Conservation (phyloP, 2,888 invertebrate species). For the Platycnemis pennipes region DNA sequence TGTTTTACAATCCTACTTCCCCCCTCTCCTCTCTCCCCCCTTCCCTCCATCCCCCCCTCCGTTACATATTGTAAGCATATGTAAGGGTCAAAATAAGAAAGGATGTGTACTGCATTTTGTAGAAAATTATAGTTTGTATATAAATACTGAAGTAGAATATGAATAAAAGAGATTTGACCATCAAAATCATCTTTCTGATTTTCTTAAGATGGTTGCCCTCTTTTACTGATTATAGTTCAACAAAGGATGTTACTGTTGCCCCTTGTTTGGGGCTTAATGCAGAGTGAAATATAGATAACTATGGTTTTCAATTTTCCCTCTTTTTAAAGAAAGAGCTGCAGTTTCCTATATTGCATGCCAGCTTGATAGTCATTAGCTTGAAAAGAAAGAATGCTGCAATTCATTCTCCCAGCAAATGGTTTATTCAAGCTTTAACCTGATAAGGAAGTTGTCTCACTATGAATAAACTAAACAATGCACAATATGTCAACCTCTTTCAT, state of each 20-base stretch:
- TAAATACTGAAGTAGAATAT: slow-evolving; percentile 69
- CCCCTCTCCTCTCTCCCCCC: neutral
- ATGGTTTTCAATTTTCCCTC: too few relatives aligned
- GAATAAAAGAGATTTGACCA: slow-evolving; percentile 67
- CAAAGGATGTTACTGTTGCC: neutral
- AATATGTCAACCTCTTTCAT: too few relatives aligned
- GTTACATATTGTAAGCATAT: slow-evolving; percentile 69
- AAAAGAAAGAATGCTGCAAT: too few relatives aligned
- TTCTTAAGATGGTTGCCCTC: neutral
- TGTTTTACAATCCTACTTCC: slow-evolving; percentile 53
- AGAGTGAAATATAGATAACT: neutral
- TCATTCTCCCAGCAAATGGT: too few relatives aligned
- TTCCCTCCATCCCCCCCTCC: slow-evolving; percentile 15
- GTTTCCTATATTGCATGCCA: too few relatives aligned
- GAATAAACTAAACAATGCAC: too few relatives aligned
- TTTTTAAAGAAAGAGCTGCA: too few relatives aligned
- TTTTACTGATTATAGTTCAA: too few relatives aligned
- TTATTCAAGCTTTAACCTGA: too few relatives aligned
- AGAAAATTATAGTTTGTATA: slow-evolving; percentile 73
- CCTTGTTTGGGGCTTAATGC: neutral
- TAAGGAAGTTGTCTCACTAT: too few relatives aligned
- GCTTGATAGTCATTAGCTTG: too few relatives aligned
- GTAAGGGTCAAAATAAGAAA: slow-evolving; percentile 71
- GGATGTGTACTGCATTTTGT: slow-evolving; percentile 72
- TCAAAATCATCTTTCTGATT: slow-evolving; percentile 39